Base-by-base conservation (phyloP, 2,797 vertebrate species). In the Microtus californicus region DNA sequence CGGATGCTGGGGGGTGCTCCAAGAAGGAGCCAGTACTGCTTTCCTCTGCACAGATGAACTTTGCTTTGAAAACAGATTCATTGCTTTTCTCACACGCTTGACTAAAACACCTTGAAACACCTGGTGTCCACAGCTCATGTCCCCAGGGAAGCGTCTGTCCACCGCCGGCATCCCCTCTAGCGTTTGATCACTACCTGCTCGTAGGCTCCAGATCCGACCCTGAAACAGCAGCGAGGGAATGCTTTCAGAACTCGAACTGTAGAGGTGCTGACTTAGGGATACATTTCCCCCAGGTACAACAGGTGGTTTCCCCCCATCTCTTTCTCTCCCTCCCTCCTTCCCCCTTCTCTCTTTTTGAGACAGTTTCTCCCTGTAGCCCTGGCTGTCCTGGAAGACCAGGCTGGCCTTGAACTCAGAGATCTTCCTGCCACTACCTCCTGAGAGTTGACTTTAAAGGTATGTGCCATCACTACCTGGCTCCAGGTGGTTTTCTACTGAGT, bases 121-220 rank as follows among this genome's bases (percentile, higher is more conserved):
- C 77, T 82, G 56, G 8, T 51, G 76, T 61, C 77, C 77, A 13
- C 0, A 2, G 10, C 67, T 91, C 48, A 65, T 48, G 21, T 95
- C 51, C 82, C 69, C 1, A 73, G 76, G 59, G 96, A 95, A 15
- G 93, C 8, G 19, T 86, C 11, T 11, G 2, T 59, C 56, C 21
- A 23, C 56, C 4, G 76, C 59, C 6, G 59, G 91, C 71, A 27
- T 9, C 92, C 93, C 95, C 82, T 93, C 98, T 99, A 99, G 96
- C 99, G 99, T 98, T 99, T 99, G 59, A 99, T 99, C 98, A 99
- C 99, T 93, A 99, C 99, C 98, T 99, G 99, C 97, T 99, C 99
- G 10, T 99, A 99, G 0, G 99, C 99, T 97, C 99, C 99, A 67
- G 99, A 99, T 59, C 99, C 99, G 34, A 98, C 99, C 98, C 99